Base-by-base conservation (phyloP, 1,140 invertebrate genomes). In the Drosophila kohkoa region DNA sequence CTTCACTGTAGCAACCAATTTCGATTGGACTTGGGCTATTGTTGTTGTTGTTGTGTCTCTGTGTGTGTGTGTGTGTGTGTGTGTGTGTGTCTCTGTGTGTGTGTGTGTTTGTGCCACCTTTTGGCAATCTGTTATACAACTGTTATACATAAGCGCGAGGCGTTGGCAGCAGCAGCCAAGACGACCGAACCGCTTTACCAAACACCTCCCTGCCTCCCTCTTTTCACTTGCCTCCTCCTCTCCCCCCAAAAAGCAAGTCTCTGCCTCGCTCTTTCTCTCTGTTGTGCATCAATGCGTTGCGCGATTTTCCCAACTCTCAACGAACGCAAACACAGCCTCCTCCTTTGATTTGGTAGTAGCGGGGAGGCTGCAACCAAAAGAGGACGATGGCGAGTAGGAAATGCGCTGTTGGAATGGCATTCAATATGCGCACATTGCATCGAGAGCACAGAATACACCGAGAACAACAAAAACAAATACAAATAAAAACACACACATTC, bases 61-160 rank as follows among this genome's bases (percentile, higher is more conserved):
- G 41, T 48, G 25, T 66, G 16, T 67, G 48, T 35, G 15, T 55
- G 38, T 6, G 7, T 1, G n/a, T n/a, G 11, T 25, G 28, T 43
- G 52, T 1, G n/a, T n/a, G 11, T 25, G 28, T 43, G 20, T 10
- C 16, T 32, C 51, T 1, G n/a, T n/a, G 11, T 25, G 28, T 43
- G 52, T 1, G n/a, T n/a, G 11, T 25, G 28, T 43, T 60, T 52
- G 46, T 54, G 35, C 13, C n/a, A 28, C 13, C 41, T 49, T 13
- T 54, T 45, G 48, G 13, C 46, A 52, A 52, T 25, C 20, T 72
- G 60, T 65, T 72, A 72, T 65, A 65, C 51, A 57, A 65, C 60
- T 65, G 54, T 51, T 72, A 65, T 65, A 72, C 62, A 65, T 65
- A 63, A 63, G 48, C 38, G 58, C 67, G 55, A 63, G 38, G 30